phyloP scores from a whole-genome alignment of 2,113 vertebrate genomes.

The Eptesicus fuscus region DNA sequence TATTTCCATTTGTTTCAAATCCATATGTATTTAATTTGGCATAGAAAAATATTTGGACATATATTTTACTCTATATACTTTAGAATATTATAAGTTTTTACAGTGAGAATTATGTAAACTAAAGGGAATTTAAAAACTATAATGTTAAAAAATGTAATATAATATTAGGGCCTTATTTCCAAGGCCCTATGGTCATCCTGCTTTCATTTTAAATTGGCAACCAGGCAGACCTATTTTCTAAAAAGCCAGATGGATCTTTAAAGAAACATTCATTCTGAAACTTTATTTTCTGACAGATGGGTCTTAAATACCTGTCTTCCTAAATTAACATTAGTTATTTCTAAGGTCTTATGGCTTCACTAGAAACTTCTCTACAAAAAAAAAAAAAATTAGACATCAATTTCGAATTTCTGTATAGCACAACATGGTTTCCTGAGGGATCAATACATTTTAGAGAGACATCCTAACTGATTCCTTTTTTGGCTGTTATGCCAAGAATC shows the following conservation, averaged over 20 bases:
- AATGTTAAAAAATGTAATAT: background rate
- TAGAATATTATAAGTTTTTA: background rate
- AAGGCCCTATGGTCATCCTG: background rate
- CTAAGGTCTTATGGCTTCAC: background rate
- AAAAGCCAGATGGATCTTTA: background rate
- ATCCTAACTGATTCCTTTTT: background rate
- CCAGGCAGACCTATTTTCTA: background rate
- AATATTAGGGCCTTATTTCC: background rate
- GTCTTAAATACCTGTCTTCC: background rate
- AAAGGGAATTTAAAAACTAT: background rate
- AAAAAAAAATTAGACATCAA: background rate
- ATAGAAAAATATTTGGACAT: background rate
- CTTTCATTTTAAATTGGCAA: background rate
- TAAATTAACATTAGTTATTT: background rate
- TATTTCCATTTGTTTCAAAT: background rate
- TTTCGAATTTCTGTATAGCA: background rate
- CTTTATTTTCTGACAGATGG: background rate
- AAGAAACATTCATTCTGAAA: background rate
- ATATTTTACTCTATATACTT: background rate
- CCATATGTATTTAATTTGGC: background rate
- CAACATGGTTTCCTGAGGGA: background rate
- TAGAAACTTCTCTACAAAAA: background rate
- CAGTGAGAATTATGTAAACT: background rate
- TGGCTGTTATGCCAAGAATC: background rate
- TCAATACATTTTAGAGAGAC: background rate